Percentiles rank a stretch among this genome's conserved stretches.
Evolutionary conservation across 92 coral and sea anemone genomes (phyloP).

Genomic region (Parazoanthus swiftii): DNA sequence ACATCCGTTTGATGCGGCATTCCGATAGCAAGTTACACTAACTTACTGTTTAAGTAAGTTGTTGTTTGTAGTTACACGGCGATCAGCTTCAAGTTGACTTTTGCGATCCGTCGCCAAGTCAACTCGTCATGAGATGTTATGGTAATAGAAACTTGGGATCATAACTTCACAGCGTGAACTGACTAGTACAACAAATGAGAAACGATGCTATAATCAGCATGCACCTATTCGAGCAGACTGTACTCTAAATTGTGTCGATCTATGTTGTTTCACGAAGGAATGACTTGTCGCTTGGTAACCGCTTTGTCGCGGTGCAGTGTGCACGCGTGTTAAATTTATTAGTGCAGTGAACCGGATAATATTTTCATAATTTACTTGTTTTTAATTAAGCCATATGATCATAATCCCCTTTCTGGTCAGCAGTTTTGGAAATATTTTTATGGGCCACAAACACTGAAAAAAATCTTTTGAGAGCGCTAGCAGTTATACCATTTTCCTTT

Average conservation of each 20-base stretch:
- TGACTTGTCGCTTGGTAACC: neutral
- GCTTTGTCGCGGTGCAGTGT: neutral
- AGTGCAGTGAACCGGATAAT: neutral
- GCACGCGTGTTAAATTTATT: too few relatives aligned
- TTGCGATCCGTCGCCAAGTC: constrained; percentile 1
- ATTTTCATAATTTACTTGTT: too few relatives aligned
- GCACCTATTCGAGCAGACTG: neutral
- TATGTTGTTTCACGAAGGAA: too few relatives aligned
- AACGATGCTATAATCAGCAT: neutral
- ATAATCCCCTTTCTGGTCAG: too few relatives aligned
- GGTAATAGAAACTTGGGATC: neutral
- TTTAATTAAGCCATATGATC: too few relatives aligned
- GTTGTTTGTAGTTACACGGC: neutral
- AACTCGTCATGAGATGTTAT: neutral
- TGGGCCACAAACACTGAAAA: too few relatives aligned
- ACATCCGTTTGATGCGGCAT: neutral
- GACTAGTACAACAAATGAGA: neutral
- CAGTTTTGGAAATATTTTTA: too few relatives aligned
- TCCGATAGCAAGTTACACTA: neutral
- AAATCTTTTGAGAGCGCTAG: too few relatives aligned
- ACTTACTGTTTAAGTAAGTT: neutral
- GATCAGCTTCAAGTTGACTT: neutral
- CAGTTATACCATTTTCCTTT: too few relatives aligned
- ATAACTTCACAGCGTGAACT: neutral
- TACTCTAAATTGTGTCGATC: neutral